Base-by-base conservation (phyloP, 30 jellyfish, hydroid and myxozoan genomes). In the Turritopsis dohrnii region DNA sequence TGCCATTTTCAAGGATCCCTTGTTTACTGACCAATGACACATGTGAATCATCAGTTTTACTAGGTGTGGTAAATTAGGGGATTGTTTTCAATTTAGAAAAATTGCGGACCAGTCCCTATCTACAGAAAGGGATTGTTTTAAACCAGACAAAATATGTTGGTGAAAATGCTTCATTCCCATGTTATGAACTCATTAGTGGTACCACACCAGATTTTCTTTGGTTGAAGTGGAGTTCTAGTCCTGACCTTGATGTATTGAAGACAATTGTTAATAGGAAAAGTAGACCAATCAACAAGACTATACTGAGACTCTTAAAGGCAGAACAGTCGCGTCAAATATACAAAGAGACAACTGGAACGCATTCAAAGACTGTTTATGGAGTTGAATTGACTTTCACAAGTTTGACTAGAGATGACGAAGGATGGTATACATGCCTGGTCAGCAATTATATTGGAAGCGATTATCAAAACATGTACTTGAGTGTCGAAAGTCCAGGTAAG, bases 121-220 rank as follows among this genome's bases (percentile, higher is more conserved):
- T 94, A n/a, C 86, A 66, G 25, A 88, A 89, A 29, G 96, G 60
- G 16, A 72, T 52, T 65, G 90, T 91, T 1, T 74, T 84, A 20
- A 84, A 86, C 83, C 83, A 87, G 21, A 88, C 90, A 22, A 92
- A 84, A 18, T 29, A 23, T 66, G 93, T 89, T 25, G 99, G 99
- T 23, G 86, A 75, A 53, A 94, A 94, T 60, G 91, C 90, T 18
- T 69, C 99, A 16, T 30, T 94, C 79, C 92, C 75, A 24, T 94
- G 99, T 73, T 88, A 71, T 54, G 99, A 93, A 66, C 86, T 85
- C n/a, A 81, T 93, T 27, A 85, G 96, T 66, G 97, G 98, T 31
- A 85, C 96, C 1, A 74, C 88, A 24, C 89, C 84, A 9, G 96
- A 94, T 72, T 94, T 94, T 75, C 99, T 96, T 18, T 94, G 96